Evolutionary conservation across 2,797 vertebrate genomes (phyloP), one percentile per base, ranked within the genome.

Genomic region (Alca torda): DNA sequence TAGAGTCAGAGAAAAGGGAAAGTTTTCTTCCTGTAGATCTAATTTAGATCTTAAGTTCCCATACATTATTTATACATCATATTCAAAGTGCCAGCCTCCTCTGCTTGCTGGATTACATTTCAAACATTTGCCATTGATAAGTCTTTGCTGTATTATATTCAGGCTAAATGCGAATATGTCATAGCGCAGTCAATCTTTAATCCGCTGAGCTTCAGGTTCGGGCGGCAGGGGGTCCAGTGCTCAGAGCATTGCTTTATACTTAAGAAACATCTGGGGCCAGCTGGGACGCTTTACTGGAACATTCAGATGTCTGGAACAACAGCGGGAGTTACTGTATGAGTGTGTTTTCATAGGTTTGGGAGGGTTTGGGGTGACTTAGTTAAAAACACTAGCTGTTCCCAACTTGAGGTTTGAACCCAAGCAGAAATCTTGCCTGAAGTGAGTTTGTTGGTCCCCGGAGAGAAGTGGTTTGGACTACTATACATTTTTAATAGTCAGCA

Each of bases 341-440:
- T 60, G 45, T 90, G 78, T 93, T 87, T 92, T 93, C 87, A 39
- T 92, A 93, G 90, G 81, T 83, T 97, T 87, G 90, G 91, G 95
- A 97, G 96, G 94, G 94, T 93, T 97, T 95, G 91, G 96, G 97
- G 89, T 96, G 94, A 96, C 95, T 97, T 95, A 91, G 80, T 92
- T 95, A 96, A 97, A 97, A 97, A 95, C 96, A 97, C 94, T 90
- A 90, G 94, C 97, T 92, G 90, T 98, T 98, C 97, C 97, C 89
- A 33, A 97, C 95, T 95, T 97, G 97, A 98, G 97, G 97, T 97
- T 97, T 98, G 95, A 97, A 97, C 90, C 97, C 94, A 87, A 94
- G 96, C 68, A 78, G 96, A 97, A 97, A 93, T 91, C 97, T 97
- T 97, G 96, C 97, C 97, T 43, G 67, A 92, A 97, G 97, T 95